These are phyloP conservation scores for Carabus problematicus DNA, from an alignment of 2,888 invertebrate genomes.

Conservation along the genomic window DNA sequence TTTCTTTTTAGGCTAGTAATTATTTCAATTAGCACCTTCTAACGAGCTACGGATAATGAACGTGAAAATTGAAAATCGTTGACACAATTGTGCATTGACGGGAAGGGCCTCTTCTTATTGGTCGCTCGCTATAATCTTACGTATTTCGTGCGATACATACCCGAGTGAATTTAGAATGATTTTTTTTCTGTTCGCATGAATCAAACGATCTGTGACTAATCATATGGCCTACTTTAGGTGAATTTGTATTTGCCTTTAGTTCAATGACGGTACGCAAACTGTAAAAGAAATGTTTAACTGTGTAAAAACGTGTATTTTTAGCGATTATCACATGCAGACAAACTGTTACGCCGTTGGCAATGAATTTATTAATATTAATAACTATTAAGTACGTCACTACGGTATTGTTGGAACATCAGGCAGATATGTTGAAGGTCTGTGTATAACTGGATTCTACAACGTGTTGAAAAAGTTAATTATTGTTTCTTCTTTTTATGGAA, in stretches of 20 bases:
- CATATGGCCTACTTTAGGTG: slow-evolving; percentile 23
- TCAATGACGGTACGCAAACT: slow-evolving; percentile 23
- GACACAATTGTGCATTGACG: too few relatives aligned
- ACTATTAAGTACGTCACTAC: not conserved
- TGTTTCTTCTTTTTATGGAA: too few relatives aligned
- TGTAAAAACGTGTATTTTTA: slow-evolving; percentile 17
- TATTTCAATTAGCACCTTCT: too few relatives aligned
- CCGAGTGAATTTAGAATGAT: too few relatives aligned
- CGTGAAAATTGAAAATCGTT: too few relatives aligned
- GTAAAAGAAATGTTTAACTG: slow-evolving; percentile 6
- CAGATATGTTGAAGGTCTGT: slow-evolving; percentile 19
- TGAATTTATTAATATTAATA: too few relatives aligned
- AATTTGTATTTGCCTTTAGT: slow-evolving; percentile 28
- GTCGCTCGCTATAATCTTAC: too few relatives aligned
- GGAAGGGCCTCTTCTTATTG: too few relatives aligned
- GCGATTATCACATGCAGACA: slow-evolving; percentile 3
- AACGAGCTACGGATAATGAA: too few relatives aligned
- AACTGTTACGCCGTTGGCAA: not conserved
- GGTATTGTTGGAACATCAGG: not conserved
- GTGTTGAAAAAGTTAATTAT: not conserved
- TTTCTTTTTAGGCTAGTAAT: too few relatives aligned
- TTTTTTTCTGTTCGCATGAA: slow-evolving; percentile 18
- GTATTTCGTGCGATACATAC: too few relatives aligned
- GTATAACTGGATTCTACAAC: slow-evolving; percentile 22
- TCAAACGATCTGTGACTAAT: slow-evolving; percentile 31